Conservation (phyloP, 2,797 vertebrate species). For the Calcarius lapponicus region DNA sequence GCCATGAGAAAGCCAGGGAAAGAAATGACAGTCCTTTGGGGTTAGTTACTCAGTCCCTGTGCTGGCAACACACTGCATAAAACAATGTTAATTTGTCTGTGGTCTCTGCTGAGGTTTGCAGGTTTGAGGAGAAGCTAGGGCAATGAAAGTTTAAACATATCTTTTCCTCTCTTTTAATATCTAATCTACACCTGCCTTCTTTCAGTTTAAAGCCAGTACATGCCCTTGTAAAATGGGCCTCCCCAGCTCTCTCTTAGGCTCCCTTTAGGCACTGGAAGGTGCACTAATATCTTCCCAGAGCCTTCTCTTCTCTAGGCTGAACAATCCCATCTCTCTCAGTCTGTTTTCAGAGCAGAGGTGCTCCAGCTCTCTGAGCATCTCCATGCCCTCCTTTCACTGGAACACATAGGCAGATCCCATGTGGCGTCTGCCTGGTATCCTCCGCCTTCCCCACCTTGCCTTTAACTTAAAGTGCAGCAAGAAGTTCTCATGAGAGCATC, state of each 20-base stretch:
- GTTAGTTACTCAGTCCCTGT: neutral
- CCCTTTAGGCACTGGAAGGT: neutral
- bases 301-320: neutral
- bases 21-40: neutral
- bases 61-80: neutral
- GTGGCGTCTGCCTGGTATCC: neutral
- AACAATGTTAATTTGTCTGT: neutral
- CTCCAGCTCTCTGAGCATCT: neutral
- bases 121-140: neutral
- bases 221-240: neutral
- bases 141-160: neutral
- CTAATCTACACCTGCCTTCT: neutral
- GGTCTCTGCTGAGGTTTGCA: neutral
- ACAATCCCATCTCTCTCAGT: neutral
- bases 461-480: neutral
- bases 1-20: neutral
- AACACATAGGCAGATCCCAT: neutral
- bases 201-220: neutral
- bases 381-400: neutral
- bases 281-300: neutral
- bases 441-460: neutral
- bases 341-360: neutral
- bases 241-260: neutral
- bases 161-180: neutral
- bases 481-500: neutral